These are phyloP conservation scores for Etheostoma perlongum DNA, from an alignment of 2,797 vertebrate genomes.

Conservation along the genomic window DNA sequence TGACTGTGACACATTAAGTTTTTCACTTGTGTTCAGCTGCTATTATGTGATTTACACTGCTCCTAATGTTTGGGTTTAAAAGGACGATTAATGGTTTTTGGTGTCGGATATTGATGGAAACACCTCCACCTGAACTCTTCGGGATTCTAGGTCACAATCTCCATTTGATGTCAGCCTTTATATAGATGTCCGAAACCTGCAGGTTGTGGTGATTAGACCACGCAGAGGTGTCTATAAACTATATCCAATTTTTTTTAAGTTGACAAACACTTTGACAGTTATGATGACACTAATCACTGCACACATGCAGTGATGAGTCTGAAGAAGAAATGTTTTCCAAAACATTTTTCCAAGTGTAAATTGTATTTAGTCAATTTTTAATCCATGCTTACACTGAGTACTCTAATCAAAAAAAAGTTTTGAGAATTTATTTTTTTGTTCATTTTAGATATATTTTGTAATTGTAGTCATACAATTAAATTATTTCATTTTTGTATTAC, in stretches of 20 bases:
- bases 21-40: constrained; percentile 9
- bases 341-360: constrained; percentile 19
- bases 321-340: constrained; percentile 10
- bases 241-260: constrained; percentile 22
- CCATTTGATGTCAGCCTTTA: background rate
- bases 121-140: background rate
- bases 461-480: background rate
- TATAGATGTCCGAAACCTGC: constrained; percentile 8
- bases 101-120: constrained; percentile 9
- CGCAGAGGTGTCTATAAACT: background rate
- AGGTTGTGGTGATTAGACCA: background rate
- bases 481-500: constrained; percentile 9
- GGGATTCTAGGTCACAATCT: constrained; percentile 12
- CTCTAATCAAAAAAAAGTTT: constrained; percentile 25
- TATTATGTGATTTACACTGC: constrained; percentile 11
- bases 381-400: constrained; percentile 25
- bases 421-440: constrained; percentile 17
- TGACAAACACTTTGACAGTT: constrained; percentile 30
- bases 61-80: constrained; percentile 46
- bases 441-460: constrained; percentile 17
- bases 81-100: constrained; percentile 16
- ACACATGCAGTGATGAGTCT: constrained; percentile 13
- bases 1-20: background rate
- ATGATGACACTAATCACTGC: constrained; percentile 8
- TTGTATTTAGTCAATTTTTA: constrained; percentile 37